Base-by-base conservation (phyloP, 2,797 vertebrate species). In the Rhabdomys pumilio region DNA sequence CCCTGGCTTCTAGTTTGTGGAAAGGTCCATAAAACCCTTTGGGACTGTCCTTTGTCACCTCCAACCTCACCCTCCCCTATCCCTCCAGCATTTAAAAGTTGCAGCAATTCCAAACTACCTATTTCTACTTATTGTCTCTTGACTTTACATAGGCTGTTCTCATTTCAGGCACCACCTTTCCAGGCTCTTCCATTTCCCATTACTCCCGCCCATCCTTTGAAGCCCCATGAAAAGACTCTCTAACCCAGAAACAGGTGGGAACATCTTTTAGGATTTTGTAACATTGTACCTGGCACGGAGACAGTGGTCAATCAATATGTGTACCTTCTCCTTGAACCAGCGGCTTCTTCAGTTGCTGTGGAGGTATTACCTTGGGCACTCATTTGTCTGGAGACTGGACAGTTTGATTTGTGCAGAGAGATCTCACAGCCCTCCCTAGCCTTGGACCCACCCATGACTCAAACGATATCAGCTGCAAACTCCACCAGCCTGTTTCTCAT, bases 401-500 rank as follows among this genome's bases (percentile, higher is more conserved):
- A 61, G 47, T 29, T n/a, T 59, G 85, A 53, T 29, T 53, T 22
- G 17, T 22, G 38, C 26, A 31, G 61, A 86, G 47, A 20, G 67
- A 75, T 53, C 26, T 85, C 81, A 2, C 9, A 50, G 69, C 26
- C n/a, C 38, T 41, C 14, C 55, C 53, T 29, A 59, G 38, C 10
- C 87, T 57, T 34, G 15, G 83, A 67, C 67, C 55, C 1, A 82
- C 55, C 1, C 29, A 44, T 5, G 76, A 87, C 69, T 87, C 50
- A 10, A 34, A 24, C 55, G 47, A 81, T 0, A 3, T 79, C 90
- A 82, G 72, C 73, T 79, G 10, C 0, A 22, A 65, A 59, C 55
- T 41, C 93, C 50, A 82, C 55, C 61, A 72, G 75, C 44, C 29
- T n/a, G 61, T 95, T 57, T 93, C 73, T 73, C 11, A 13, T 91